Evolutionary conservation across 1,140 invertebrate species (phyloP).

Genomic region (Drosophila tsacasi): DNA sequence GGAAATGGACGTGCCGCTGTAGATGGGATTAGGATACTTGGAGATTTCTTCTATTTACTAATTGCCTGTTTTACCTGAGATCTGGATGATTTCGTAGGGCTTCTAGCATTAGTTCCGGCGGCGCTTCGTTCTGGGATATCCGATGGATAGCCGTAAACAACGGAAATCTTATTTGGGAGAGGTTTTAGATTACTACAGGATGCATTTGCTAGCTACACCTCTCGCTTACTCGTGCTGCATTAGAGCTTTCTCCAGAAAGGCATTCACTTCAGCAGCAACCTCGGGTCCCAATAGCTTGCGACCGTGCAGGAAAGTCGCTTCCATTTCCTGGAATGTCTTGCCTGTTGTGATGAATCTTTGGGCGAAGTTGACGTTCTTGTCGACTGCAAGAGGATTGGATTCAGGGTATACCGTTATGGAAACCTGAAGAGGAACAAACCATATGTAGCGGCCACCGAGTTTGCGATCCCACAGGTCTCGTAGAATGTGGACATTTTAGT

Average conservation of each 20-base stretch:
- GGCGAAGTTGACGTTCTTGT: conserved; percentile 96
- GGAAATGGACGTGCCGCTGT: conserved; percentile 42
- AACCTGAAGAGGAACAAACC: conserved; percentile 85
- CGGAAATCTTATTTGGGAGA: conserved; percentile 90
- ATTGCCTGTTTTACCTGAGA: conserved; percentile 92
- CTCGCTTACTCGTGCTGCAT: conserved; percentile 92
- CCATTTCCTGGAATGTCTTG: conserved; percentile 95
- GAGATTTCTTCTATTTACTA: no score
- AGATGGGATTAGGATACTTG: neutral
- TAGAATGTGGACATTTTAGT: conserved; percentile 96
- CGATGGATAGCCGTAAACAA: conserved; percentile 97
- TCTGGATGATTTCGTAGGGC: conserved; percentile 97
- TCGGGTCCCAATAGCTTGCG: conserved; percentile 98
- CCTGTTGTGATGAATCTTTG: conserved; percentile 97
- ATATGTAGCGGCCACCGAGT: conserved; percentile 99
- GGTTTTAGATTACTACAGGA: neutral
- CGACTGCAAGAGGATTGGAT: conserved; percentile 86
- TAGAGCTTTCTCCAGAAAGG: conserved; percentile 92
- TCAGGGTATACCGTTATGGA: neutral
- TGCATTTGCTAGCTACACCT: neutral
- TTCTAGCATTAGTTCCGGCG: conserved; percentile 92
- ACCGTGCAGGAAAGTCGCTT: conserved; percentile 97
- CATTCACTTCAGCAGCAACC: conserved; percentile 97
- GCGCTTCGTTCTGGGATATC: conserved; percentile 94
- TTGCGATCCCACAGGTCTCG: conserved; percentile 99